A percentile compares a stretch with the other conserved stretches of the same genome.
Evolutionary conservation across 2,797 vertebrate species (phyloP).

Genomic region (Cossypha heuglini): DNA sequence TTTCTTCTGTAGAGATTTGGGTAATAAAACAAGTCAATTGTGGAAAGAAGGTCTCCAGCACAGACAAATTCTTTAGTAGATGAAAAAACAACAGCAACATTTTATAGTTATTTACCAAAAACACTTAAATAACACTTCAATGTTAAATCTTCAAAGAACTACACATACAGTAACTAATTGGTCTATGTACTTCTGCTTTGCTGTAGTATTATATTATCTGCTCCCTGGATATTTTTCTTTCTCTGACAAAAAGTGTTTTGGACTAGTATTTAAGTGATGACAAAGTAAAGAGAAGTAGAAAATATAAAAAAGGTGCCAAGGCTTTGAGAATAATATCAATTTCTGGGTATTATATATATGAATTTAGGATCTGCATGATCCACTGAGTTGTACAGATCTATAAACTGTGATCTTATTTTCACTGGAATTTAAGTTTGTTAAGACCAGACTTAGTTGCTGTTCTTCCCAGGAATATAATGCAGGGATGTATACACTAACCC

Average conservation of each 20-base stretch:
- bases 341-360: not conserved
- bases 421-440: not conserved
- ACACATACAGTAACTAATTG: not conserved
- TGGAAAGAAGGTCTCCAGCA: not conserved
- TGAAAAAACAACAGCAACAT: not conserved
- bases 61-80: not conserved
- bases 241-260: not conserved
- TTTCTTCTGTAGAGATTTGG: not conserved
- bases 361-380: not conserved
- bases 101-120: not conserved
- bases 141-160: not conserved
- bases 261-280: not conserved
- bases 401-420: not conserved
- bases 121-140: not conserved
- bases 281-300: not conserved
- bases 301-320: not conserved
- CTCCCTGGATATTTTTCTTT: not conserved
- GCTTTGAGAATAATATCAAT: not conserved
- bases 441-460: not conserved
- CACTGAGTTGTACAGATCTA: not conserved
- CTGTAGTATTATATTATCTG: not conserved
- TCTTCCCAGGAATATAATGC: not conserved
- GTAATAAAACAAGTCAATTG: not conserved
- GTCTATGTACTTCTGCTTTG: not conserved
- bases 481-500: not conserved